Conservation (phyloP, 2,888 invertebrate genomes). For the Diloba caeruleocephala region DNA sequence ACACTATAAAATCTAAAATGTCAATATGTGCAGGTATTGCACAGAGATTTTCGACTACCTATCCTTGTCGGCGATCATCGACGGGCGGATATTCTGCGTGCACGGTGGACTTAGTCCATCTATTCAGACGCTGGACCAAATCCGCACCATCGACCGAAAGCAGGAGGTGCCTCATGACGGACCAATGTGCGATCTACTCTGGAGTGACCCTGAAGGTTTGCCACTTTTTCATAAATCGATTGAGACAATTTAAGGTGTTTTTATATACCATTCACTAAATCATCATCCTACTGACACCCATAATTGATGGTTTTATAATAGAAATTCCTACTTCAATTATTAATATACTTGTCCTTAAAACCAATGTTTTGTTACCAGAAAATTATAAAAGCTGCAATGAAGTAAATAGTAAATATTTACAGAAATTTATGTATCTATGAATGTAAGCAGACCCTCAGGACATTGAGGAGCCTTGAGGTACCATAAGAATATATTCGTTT, state of each 20-base stretch:
- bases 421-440: background rate
- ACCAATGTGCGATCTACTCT: constrained; percentile 99
- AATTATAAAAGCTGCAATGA: constrained; percentile 6
- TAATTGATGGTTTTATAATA: too few species aligned
- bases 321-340: too few species aligned
- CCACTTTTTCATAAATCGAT: background rate
- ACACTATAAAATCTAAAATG: background rate
- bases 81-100: constrained; percentile 99
- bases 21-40: constrained; percentile 91
- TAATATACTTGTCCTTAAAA: background rate
- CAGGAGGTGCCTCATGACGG: constrained; percentile 99
- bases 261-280: too few species aligned
- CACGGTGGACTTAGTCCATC: constrained; percentile 99
- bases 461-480: constrained; percentile 3
- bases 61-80: constrained; percentile 98
- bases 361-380: constrained; percentile 8
- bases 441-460: background rate
- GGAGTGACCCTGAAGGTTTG: constrained; percentile 99
- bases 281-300: too few species aligned
- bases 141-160: constrained; percentile 99
- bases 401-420: constrained; percentile 1
- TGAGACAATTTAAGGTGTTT: too few species aligned
- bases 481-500: background rate
- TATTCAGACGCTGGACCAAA: constrained; percentile 99
- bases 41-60: constrained; percentile 99